Conservation (phyloP, 2,797 vertebrate species). For the Peromyscus eremicus region DNA sequence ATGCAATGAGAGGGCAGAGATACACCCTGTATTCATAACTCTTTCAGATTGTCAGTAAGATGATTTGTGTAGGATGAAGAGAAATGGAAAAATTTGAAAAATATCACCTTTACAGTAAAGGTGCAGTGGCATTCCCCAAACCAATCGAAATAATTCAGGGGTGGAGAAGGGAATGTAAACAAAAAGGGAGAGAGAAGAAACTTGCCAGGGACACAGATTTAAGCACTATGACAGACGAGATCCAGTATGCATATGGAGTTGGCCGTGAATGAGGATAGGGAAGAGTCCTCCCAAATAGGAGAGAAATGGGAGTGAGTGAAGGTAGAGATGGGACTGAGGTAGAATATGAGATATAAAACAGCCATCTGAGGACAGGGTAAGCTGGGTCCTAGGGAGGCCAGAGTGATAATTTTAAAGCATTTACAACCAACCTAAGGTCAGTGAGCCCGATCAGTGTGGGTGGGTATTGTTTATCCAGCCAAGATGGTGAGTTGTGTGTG, state of each 20-base stretch:
- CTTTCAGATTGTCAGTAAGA: not conserved
- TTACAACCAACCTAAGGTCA: not conserved
- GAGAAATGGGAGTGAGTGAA: not conserved
- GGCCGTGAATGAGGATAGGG: not conserved
- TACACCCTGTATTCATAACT: not conserved
- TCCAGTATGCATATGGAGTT: accelerated
- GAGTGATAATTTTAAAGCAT: not conserved
- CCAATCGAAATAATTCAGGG: not conserved
- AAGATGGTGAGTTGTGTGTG: not conserved
- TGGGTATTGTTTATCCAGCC: not conserved
- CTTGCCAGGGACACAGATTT: not conserved
- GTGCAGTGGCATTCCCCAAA: not conserved
- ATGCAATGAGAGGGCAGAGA: not conserved
- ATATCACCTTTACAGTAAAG: not conserved
- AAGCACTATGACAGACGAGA: too few species aligned
- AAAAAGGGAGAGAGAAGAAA: not conserved
- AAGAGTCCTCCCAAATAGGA: not conserved
- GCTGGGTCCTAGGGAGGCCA: not conserved
- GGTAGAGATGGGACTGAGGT: not conserved
- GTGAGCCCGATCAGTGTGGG: not conserved
- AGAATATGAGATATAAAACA: not conserved
- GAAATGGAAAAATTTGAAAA: slow-evolving; percentile 1
- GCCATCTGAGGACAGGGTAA: not conserved
- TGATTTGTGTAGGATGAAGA: not conserved
- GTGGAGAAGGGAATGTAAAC: accelerated